phyloP scores from a whole-genome alignment of 2,797 vertebrate genomes.

The Acanthiza pusilla region DNA sequence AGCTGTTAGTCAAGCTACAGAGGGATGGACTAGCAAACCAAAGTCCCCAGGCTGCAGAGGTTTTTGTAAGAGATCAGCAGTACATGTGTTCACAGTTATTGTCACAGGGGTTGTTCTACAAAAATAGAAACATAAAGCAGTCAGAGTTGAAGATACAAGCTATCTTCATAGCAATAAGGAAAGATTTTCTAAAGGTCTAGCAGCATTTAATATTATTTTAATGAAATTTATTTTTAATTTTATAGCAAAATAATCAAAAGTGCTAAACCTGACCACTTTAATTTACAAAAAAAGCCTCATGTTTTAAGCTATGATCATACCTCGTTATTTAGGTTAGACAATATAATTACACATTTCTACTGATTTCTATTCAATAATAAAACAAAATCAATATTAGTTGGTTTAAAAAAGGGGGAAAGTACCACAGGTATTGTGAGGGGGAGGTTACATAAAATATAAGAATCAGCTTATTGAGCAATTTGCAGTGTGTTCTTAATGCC shows the following conservation, averaged over 20 bases:
- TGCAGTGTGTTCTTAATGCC: neutral
- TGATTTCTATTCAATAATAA: conserved; percentile 54
- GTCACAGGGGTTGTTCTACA: neutral
- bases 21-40: neutral
- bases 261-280: conserved; percentile 69
- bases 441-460: conserved; percentile 42
- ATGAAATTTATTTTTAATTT: conserved; percentile 70
- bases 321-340: conserved; percentile 56
- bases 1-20: neutral
- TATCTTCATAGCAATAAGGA: neutral
- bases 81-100: neutral
- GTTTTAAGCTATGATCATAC: conserved; percentile 51
- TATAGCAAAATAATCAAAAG: conserved; percentile 75
- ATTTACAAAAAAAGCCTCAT: conserved; percentile 63
- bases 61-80: neutral
- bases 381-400: conserved; percentile 69
- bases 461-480: conserved; percentile 47
- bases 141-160: neutral
- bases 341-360: conserved; percentile 56
- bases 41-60: neutral
- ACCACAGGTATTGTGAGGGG: conserved; percentile 73
- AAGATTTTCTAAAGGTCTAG: conserved; percentile 56
- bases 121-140: neutral
- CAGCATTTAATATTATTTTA: conserved; percentile 75
- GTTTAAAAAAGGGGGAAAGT: conserved; percentile 70